Evolutionary conservation across 2,113 vertebrate genomes (phyloP), one percentile per base, ranked within the genome.

Genomic region (Nerophis ophidion): DNA sequence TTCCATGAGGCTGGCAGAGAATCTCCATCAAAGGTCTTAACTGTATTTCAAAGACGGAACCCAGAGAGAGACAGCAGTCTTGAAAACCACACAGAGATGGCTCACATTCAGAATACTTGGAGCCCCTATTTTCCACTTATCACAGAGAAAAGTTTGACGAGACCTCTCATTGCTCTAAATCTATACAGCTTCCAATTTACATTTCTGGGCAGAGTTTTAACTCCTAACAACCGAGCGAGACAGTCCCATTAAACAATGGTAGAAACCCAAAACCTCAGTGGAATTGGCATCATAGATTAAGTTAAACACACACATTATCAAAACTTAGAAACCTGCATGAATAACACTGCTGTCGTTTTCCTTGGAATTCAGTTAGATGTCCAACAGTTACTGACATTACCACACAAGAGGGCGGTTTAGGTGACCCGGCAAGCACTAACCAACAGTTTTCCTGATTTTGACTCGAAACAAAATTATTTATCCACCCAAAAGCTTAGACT

Each of bases 341-440:
- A 91, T 90, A 91, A 86, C 89, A 87, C 86, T 89, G 90, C 92
- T 82, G 79, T 91, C 94, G 89, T 92, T 93, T 93, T 92, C 89
- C 87, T 92, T 94, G 92, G 91, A 91, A 73, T 80, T 83, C 78
- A 84, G 85, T 89, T 84, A 87, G 86, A 81, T 87, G 88, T 89
- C 84, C 85, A 90, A 85, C 81, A 85, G 87, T 80, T 80, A 84
- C 88, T 88, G 92, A 92, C 90, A 69, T 91, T 86, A 84, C 86
- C 91, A 92, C 86, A 89, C 90, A 89, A 84, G 89, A 79, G 65
- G 53, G 62, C 60, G 81, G 80, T 76, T 79, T 79, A 84, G 77
- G 79, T 88, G 86, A 89, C 84, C 90, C 72, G 64, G 48, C 40
- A 77, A 76, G 71, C 62, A 56, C 68, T 72, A 53, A 59, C 11